Percentiles rank a stretch among this genome's conserved stretches.
Evolutionary conservation across 2,797 vertebrate species (phyloP).

Genomic region (Dermochelys coriacea): DNA sequence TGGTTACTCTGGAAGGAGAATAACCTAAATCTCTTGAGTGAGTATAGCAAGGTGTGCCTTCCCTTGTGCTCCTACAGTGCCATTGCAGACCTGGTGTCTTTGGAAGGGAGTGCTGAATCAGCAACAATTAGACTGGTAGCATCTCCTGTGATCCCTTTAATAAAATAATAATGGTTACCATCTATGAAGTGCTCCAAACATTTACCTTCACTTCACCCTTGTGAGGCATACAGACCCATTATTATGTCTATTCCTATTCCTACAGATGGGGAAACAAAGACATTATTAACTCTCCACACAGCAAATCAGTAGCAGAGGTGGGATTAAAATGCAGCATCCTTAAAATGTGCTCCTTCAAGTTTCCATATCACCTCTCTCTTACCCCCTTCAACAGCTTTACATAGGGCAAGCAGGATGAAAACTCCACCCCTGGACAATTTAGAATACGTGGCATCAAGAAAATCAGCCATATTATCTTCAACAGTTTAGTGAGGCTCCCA

Average conservation of each 20-base stretch:
- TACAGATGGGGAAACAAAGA: neutral
- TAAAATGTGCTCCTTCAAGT: neutral
- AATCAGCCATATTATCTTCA: too few relatives aligned
- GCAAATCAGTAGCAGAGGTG: neutral
- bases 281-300: neutral
- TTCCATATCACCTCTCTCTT: neutral
- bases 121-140: neutral
- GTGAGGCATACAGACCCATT: neutral
- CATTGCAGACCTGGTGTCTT: neutral
- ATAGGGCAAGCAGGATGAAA: neutral
- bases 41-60: neutral
- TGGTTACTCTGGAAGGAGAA: neutral
- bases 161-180: neutral
- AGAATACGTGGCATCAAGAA: too few relatives aligned
- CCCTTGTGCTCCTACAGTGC: neutral
- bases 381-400: neutral
- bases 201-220: neutral
- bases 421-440: neutral
- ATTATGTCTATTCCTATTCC: neutral
- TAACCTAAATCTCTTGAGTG: neutral
- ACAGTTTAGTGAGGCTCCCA: too few relatives aligned
- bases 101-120: neutral
- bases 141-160: neutral
- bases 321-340: neutral
- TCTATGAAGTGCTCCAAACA: neutral